These are phyloP conservation scores for Brachionichthys hirsutus DNA, from an alignment of 2,113 vertebrate genomes.

Conservation along the genomic window DNA sequence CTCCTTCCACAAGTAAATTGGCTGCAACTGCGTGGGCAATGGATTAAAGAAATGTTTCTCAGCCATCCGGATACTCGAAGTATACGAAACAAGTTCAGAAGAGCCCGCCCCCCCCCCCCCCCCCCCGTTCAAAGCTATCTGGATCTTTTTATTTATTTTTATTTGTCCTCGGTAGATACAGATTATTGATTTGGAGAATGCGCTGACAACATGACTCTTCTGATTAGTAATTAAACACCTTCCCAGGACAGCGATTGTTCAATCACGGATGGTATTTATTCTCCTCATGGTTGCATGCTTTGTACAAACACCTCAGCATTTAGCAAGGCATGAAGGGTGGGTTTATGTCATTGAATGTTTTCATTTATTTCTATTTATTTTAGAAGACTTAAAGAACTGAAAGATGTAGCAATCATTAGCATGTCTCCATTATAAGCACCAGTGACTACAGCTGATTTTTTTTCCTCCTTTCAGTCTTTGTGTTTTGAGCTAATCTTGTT, in stretches of 20 bases:
- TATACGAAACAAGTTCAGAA: not conserved
- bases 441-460: no score
- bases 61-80: conserved; percentile 28
- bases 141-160: conserved; percentile 8
- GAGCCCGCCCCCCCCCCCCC: conserved; percentile 15
- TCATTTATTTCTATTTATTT: no score
- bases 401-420: no score
- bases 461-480: no score
- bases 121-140: conserved; percentile 7
- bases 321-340: no score
- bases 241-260: not conserved
- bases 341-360: no score
- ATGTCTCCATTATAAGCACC: no score
- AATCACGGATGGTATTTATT: not conserved
- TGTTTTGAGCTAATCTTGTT: no score
- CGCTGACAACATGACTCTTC: conserved; percentile 8
- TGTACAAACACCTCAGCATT: no score
- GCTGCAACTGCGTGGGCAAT: conserved; percentile 41
- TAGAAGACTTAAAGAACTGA: no score
- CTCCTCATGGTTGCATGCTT: no score
- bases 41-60: conserved; percentile 11
- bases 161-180: not conserved
- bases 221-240: conserved; percentile 1
- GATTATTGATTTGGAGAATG: conserved; percentile 19
- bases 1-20: conserved; percentile 37